These are phyloP conservation scores for Trachymyrmex cornetzi DNA, from an alignment of 1,140 invertebrate genomes.

Conservation along the genomic window DNA sequence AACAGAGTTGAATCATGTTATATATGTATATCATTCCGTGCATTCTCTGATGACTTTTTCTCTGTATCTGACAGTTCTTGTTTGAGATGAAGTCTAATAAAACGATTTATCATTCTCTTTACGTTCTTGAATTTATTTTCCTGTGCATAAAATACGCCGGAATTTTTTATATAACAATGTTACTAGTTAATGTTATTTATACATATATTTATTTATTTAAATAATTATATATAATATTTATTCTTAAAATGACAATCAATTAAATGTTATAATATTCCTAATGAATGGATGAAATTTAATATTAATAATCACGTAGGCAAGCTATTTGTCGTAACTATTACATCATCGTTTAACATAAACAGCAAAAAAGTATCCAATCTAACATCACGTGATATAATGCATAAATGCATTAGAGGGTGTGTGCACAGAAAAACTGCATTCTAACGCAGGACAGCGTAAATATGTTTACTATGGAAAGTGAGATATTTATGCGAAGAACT, in stretches of 20 bases:
- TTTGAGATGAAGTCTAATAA: constrained; percentile 39
- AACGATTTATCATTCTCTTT: constrained; percentile 26
- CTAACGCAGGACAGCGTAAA: constrained; percentile 1
- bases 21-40: neutral
- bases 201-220: neutral
- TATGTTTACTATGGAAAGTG: constrained; percentile 33
- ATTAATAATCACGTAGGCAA: neutral
- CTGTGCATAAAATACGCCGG: neutral
- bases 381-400: constrained; percentile 48
- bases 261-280: neutral
- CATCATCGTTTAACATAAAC: constrained; percentile 29
- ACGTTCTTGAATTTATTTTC: neutral
- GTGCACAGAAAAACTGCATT: constrained; percentile 55
- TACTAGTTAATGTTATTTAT: neutral
- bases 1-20: constrained; percentile 10
- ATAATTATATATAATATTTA: neutral
- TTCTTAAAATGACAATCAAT: neutral
- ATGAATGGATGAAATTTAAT: neutral
- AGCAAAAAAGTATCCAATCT: neutral
- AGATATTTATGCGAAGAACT: neutral
- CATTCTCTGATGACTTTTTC: neutral
- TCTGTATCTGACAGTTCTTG: neutral
- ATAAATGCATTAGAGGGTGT: constrained; percentile 60
- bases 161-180: neutral
- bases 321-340: constrained; percentile 65